Base-by-base conservation (phyloP, 2,888 invertebrate genomes). In the Diachrysia chrysitis region DNA sequence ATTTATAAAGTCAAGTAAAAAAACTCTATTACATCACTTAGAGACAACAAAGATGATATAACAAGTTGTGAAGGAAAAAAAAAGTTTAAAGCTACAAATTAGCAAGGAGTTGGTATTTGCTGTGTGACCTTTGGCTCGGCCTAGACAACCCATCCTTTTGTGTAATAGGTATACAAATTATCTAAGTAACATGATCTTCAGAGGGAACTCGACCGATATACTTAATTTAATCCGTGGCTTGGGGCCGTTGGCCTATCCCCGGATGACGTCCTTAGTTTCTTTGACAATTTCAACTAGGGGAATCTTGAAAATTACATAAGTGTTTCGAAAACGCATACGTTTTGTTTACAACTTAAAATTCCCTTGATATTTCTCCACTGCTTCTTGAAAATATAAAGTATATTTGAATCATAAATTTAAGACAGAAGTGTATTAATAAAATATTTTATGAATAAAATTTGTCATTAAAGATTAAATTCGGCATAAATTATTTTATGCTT, bases 61-160 rank as follows among this genome's bases (percentile, higher is more conserved):
- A 74, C 71, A 64, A 64, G 69, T 71, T 69, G 37, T 46, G 17
- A 16, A 16, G 21, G 35, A 68, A 70, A 70, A 71, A 70, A 69
- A 63, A 25, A 61, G 63, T 69, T 66, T 54, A 62, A 46, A 63
- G 29, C 46, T 57, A 56, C 48, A 48, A 70, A 76, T 80, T 78
- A 70, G 55, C 60, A 56, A 69, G 54, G 59, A 61, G 35, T 63
- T 23, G 71, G 51, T 63, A 71, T 76, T 73, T 76, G 68, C 60
- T 42, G 23, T 21, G n/a, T 67, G 63, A 82, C 69, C 64, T 79
- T 68, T 69, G 61, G 53, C 58, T 29, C 32, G 46, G 37, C 25
- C 54, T 57, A 62, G 57, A 55, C 58, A 66, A 53, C 23, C 37
- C 23, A 60, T 76, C 58, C 56, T 61, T 72, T 55, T 64, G 57